Conservation (phyloP, 2,888 invertebrate genomes). For the Strigamia maritima region DNA sequence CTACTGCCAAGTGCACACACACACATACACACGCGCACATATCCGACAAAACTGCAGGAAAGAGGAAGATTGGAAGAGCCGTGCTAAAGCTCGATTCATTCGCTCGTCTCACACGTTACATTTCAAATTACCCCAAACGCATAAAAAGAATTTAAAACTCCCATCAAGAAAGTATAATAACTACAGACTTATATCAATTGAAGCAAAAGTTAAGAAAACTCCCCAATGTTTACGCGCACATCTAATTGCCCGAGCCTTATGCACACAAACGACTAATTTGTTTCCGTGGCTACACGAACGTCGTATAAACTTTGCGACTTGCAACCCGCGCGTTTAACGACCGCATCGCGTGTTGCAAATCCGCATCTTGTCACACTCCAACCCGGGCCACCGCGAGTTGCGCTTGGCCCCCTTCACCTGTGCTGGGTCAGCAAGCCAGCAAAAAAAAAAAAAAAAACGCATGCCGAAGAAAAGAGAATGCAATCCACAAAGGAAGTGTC, state of each 20-base stretch:
- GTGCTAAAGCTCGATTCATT: not conserved
- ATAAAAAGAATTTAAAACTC: not conserved
- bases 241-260: not conserved
- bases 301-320: not conserved
- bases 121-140: not conserved
- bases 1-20: not conserved
- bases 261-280: not conserved
- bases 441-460: not conserved
- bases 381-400: not conserved
- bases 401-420: not conserved
- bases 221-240: not conserved
- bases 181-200: not conserved
- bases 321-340: not conserved
- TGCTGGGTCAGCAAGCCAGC: not conserved
- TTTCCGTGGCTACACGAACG: not conserved
- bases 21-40: not conserved
- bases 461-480: not conserved
- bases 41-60: slow-evolving; percentile 5
- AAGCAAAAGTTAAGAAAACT: not conserved
- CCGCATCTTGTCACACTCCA: not conserved
- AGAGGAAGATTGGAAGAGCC: slow-evolving; percentile 6
- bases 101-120: not conserved
- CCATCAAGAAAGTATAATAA: not conserved
- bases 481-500: not conserved
- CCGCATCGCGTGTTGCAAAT: not conserved